Conservation (phyloP, 2,113 vertebrate genomes). For the Pedionomus torquatus region DNA sequence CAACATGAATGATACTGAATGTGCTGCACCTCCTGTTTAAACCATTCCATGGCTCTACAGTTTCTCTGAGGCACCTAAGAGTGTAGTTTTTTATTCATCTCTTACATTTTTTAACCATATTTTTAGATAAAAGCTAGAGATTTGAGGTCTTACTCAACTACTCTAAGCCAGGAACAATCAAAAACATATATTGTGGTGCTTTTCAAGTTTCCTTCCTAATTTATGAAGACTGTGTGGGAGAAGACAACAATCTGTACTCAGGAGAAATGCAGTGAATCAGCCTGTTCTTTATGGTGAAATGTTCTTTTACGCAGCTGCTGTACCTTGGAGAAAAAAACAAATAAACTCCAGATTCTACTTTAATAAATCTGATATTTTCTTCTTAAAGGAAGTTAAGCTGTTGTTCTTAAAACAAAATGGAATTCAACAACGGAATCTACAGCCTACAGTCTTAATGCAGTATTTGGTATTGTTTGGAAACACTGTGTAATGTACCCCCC, state of each 20-base stretch:
- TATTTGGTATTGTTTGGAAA: slow-evolving; percentile 16
- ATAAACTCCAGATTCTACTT: slow-evolving; percentile 19
- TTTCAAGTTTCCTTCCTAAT: slow-evolving; percentile 44
- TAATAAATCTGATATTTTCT: background rate
- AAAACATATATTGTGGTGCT: background rate
- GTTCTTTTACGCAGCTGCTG: slow-evolving; percentile 48
- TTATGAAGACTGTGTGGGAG: slow-evolving; percentile 56
- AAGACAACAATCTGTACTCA: slow-evolving; percentile 62
- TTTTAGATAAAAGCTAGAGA: background rate
- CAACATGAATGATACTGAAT: background rate
- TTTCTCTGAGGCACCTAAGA: background rate
- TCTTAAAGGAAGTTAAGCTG: background rate
- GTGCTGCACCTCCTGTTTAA: background rate
- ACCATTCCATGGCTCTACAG: background rate
- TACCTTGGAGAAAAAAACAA: slow-evolving; percentile 32
- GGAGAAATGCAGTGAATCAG: slow-evolving; percentile 61
- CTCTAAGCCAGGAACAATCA: background rate
- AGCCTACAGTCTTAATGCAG: background rate
- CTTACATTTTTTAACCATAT: background rate
- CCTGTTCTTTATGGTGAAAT: slow-evolving; percentile 58
- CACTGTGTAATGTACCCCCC: background rate
- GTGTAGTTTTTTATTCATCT: background rate
- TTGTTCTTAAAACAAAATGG: background rate
- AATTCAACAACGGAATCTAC: background rate
- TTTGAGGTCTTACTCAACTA: background rate